Evolutionary conservation across 2,797 vertebrate genomes (phyloP).

Genomic region (Rhinoraja longicauda): DNA sequence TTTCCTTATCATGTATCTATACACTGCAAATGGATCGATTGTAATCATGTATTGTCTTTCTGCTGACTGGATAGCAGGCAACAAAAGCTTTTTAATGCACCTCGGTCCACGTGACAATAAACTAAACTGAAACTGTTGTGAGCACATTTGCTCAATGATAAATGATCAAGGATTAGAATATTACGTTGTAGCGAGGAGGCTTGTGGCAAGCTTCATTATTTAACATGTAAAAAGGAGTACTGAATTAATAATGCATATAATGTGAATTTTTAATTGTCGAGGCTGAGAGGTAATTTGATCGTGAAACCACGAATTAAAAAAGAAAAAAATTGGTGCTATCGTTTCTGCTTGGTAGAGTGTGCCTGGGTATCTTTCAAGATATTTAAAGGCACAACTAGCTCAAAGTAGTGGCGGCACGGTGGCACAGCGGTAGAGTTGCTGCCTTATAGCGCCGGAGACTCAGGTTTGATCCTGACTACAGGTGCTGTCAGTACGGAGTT

Average conservation of each 20-base stretch:
- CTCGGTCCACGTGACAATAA: too few species aligned
- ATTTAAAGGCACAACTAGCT: neutral
- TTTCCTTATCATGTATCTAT: too few species aligned
- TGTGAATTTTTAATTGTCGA: neutral
- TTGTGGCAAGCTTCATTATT: neutral
- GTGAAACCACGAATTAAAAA: neutral
- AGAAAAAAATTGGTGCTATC: too few species aligned
- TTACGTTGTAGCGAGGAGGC: neutral
- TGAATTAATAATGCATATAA: too few species aligned
- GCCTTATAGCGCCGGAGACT: too few species aligned
- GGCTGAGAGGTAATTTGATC: neutral
- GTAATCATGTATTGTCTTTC: too few species aligned
- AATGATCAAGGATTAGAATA: neutral
- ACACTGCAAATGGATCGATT: too few species aligned
- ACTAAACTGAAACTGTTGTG: neutral
- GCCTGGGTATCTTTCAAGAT: neutral
- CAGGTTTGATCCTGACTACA: too few species aligned
- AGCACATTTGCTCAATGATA: neutral
- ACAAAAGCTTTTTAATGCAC: too few species aligned
- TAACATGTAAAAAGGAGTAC: neutral
- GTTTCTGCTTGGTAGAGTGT: neutral
- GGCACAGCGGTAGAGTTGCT: too few species aligned
- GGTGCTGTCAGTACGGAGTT: too few species aligned
- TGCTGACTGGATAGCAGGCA: too few species aligned
- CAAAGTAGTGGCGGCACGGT: neutral